Conservation (phyloP, 35 echinoderm and acorn worm species). For the Chiridota heheva region DNA sequence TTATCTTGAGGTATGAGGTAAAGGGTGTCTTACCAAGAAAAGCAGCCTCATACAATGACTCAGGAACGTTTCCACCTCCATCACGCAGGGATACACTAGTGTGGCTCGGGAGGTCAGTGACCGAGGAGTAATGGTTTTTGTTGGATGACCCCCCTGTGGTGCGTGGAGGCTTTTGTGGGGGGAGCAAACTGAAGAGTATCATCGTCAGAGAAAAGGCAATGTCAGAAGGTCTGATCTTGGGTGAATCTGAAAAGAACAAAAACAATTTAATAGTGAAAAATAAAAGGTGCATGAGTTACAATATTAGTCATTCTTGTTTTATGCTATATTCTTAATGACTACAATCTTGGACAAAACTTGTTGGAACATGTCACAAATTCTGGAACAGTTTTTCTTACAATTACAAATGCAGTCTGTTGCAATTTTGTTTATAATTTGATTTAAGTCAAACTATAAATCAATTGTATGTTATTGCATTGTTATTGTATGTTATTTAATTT, state of each 20-base stretch:
- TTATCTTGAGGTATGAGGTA: neutral
- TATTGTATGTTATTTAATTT: too few species aligned
- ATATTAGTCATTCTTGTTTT: too few species aligned
- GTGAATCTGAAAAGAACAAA: slow-evolving; percentile 61
- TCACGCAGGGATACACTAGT: slow-evolving; percentile 75
- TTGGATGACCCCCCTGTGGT: slow-evolving; percentile 32
- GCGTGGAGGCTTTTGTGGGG: slow-evolving; percentile 72
- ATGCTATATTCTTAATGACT: too few species aligned
- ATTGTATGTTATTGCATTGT: too few species aligned
- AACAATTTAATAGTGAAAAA: too few species aligned
- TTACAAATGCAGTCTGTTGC: too few species aligned
- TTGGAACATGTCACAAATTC: too few species aligned
- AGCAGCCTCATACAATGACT: slow-evolving; percentile 91
- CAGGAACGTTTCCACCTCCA: slow-evolving; percentile 55
- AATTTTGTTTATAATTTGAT: too few species aligned
- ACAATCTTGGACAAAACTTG: too few species aligned
- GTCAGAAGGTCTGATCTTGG: slow-evolving; percentile 92
- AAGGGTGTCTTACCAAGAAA: slow-evolving; percentile 67
- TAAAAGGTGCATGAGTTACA: too few species aligned
- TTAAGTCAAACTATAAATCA: too few species aligned
- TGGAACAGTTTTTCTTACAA: too few species aligned
- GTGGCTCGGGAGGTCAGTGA: slow-evolving; percentile 88
- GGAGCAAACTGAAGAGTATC: slow-evolving; percentile 84
- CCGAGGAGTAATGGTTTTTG: slow-evolving; percentile 70
- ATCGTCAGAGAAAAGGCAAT: slow-evolving; percentile 88